These are phyloP conservation scores for Plagiodera versicolora DNA, from an alignment of 2,888 invertebrate genomes.

Conservation along the genomic window DNA sequence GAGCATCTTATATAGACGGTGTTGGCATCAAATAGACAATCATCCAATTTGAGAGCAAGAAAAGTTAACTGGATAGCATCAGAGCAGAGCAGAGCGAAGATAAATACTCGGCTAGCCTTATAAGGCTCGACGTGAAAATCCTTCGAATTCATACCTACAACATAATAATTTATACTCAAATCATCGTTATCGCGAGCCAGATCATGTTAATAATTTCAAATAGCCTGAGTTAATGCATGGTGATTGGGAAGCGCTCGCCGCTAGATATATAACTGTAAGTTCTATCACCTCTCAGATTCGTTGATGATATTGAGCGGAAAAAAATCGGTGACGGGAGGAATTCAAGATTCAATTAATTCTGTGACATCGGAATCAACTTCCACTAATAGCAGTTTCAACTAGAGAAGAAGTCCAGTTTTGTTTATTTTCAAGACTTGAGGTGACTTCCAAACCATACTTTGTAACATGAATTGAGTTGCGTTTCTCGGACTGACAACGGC, in stretches of 20 bases:
- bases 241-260: not conserved
- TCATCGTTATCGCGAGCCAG: slow-evolving; percentile 1
- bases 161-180: not conserved
- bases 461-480: too few species aligned
- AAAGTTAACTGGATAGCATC: not conserved
- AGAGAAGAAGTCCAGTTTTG: too few species aligned
- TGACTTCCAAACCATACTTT: too few species aligned
- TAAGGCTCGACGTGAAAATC: not conserved
- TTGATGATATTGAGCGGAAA: not conserved
- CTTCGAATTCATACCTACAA: not conserved
- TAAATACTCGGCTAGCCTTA: not conserved
- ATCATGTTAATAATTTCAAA: slow-evolving; percentile 3
- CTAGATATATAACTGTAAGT: not conserved
- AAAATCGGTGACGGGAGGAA: not conserved
- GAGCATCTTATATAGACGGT: not conserved
- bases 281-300: not conserved
- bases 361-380: not conserved
- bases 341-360: not conserved
- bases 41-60: not conserved
- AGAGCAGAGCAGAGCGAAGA: not conserved
- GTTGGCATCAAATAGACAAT: not conserved
- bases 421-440: too few species aligned
- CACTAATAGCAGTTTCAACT: too few species aligned
- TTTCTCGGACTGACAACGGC: too few species aligned
- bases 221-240: not conserved